Evolutionary conservation across 2,888 invertebrate species (phyloP), one percentile per base, ranked within the genome.

Genomic region (Drosophila pseudotakahashii): DNA sequence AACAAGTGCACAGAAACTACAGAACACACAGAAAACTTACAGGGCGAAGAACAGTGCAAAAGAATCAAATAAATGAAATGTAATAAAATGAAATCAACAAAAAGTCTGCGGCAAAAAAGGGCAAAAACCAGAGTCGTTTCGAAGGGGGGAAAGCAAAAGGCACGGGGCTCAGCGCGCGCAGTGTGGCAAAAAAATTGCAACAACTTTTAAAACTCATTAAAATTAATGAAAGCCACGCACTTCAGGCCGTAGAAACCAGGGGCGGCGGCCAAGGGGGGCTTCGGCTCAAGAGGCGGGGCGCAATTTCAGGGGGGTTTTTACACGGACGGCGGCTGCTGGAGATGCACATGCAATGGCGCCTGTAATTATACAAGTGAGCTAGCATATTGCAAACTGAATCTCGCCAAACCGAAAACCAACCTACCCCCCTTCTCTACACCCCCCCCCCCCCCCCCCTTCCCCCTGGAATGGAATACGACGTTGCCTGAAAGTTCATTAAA

Each of bases 171-270:
- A 13, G 51, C 32, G 58, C 52, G 66, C 50, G 52, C 53, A 61
- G 57, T 48, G 69, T 58, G 58, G 52, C 59, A 39, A 68, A 72
- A 80, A 73, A 78, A 77, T 78, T 70, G 80, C 80, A 84, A 78
- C 79, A 84, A 84, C 87, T 87, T 87, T 87, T 79, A 79, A 86
- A 84, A 84, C 84, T 84, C 84, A 84, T 84, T 84, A 84, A 84
- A 84, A 84, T 84, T 84, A 84, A 84, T 87, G 87, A 84, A 87
- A 84, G 81, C 87, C 79, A 87, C 87, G 82, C 82, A 86, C 82
- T 83, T 83, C 75, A 83, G 55, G 79, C 62, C 52, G n/a, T 60
- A 73, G 71, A 50, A 54, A 37, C 50, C 45, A 54, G 73, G 30
- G 60, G 51, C 36, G 57, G 19, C 19, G 42, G 14, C 39, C 13